phyloP scores from a whole-genome alignment of 37 sponge, comb jelly and placozoan species.

The Spongilla lacustris region DNA sequence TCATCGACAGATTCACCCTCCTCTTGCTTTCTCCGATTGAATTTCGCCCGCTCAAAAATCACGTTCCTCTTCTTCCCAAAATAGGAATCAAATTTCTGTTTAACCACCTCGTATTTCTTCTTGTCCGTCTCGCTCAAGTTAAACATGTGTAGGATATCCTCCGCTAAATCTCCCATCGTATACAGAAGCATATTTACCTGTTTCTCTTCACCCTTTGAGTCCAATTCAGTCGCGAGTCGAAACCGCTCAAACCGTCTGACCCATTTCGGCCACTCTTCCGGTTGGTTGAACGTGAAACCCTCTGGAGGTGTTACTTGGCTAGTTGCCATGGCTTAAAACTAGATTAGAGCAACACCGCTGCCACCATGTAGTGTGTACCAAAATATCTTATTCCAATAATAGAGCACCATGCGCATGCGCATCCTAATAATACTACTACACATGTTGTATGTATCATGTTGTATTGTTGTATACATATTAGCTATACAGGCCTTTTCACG shows the following conservation, averaged over 20 bases:
- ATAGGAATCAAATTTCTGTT: conserved; percentile 3
- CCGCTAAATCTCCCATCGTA: conserved; percentile 34
- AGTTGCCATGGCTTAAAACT: conserved; percentile 20
- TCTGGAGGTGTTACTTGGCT: conserved; percentile 11
- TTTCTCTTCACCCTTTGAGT: conserved; percentile 1
- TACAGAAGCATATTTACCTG: conserved; percentile 38
- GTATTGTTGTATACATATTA: no score
- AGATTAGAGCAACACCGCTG: no score
- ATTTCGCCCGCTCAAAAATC: conserved; percentile 27
- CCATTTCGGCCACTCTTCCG: conserved; percentile 24
- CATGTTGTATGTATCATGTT: no score
- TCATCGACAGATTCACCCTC: conserved; percentile 32
- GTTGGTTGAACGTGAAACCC: conserved; percentile 7
- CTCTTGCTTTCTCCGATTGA: conserved; percentile 42
- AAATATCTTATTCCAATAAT: no score
- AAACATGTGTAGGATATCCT: conserved; percentile 12
- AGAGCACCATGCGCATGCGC: no score
- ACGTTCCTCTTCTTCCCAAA: conserved; percentile 21
- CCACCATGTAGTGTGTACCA: no score
- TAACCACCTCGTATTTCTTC: no score
- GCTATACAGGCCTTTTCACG: no score
- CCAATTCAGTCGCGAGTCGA: conserved; percentile 1
- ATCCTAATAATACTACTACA: no score
- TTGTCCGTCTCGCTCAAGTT: no score
- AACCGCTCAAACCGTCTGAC: conserved; percentile 24